Base-by-base conservation (phyloP, 53 echinoderm and acorn worm species). In the Paelopatides confundens region DNA sequence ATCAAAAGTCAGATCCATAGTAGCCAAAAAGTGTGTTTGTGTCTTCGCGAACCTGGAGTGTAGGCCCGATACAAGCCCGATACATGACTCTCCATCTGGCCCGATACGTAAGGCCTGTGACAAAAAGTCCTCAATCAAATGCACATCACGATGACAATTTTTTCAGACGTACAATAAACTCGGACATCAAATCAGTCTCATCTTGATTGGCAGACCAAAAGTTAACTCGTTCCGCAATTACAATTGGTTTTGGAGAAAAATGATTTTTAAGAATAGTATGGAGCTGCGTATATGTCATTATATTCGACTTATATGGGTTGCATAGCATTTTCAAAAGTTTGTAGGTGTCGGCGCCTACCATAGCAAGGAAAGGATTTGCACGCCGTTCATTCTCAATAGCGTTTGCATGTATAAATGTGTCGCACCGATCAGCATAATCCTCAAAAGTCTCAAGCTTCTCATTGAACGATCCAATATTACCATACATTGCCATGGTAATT, bases 111-210 rank as follows among this genome's bases (percentile, higher is more conserved):
- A n/a, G n/a, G n/a, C n/a, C n/a, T n/a, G n/a, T n/a, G n/a, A n/a
- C n/a, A n/a, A n/a, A n/a, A n/a, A 94, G 81, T 46, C 86, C 89
- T 3, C 39, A 63, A 1, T 88, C 85, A 67, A 94, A 94, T 6
- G 86, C 69, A 28, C 90, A 94, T 2, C 76, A 30, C 27, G 77
- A 66, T 21, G 94, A 66, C 33, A 94, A 63, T 21, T 65, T 35
- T 11, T 85, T 43, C 17, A 92, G 52, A 28, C 86, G 39, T 2
- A 86, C 92, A 14, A 92, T 27, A 29, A 86, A 90, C 3, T 66
- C 82, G 5, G 82, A 65, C 5, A 94, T 87, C 5, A 63, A 46
- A 68, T 94, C 92, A 2, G 62, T 49, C 38, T 87, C 66, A 15
- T 66, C 82, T 31, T 88, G 81, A 2, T 47, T 48, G 30, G 81